Percentiles rank a stretch among this genome's conserved stretches.
Evolutionary conservation across 2,888 invertebrate genomes (phyloP).

Genomic region (Apamea sordens): DNA sequence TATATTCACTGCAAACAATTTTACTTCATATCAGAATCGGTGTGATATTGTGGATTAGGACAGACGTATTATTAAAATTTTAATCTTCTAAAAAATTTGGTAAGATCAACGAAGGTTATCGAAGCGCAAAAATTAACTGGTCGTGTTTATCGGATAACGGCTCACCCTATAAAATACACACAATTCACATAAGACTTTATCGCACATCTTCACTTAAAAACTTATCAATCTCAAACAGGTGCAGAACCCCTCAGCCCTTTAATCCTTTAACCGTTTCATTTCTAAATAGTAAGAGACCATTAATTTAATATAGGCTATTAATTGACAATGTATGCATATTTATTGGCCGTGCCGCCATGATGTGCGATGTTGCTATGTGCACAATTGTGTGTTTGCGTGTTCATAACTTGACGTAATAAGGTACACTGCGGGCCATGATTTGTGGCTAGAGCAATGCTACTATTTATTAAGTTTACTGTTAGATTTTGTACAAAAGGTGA

Average conservation of each 20-base stretch:
- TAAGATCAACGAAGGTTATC: not conserved
- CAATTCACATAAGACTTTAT: slow-evolving; percentile 24
- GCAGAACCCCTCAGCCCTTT: slow-evolving; percentile 50
- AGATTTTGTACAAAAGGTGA: slow-evolving; percentile 49
- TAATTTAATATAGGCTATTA: slow-evolving; percentile 65
- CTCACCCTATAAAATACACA: not conserved
- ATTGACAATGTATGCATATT: slow-evolving; percentile 66
- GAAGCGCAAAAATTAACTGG: not conserved
- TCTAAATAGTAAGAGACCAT: slow-evolving; percentile 57
- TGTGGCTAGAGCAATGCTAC: slow-evolving; percentile 30
- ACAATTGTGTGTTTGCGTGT: slow-evolving; percentile 66
- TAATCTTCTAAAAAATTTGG: not conserved
- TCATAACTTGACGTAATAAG: slow-evolving; percentile 63
- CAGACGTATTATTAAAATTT: too few species aligned
- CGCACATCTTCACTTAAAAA: slow-evolving; percentile 23
- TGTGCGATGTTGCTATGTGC: slow-evolving; percentile 59
- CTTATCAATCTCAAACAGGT: slow-evolving; percentile 49
- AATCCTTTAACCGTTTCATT: slow-evolving; percentile 50
- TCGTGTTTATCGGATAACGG: not conserved
- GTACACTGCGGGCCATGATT: slow-evolving; percentile 46
- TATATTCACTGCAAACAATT: not conserved
- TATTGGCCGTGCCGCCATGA: slow-evolving; percentile 56
- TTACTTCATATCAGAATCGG: not conserved
- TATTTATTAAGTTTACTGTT: slow-evolving; percentile 55
- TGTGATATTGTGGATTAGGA: not conserved